Evolutionary conservation across 2,113 vertebrate species (phyloP).

Genomic region (Poeciliopsis turrubarensis): DNA sequence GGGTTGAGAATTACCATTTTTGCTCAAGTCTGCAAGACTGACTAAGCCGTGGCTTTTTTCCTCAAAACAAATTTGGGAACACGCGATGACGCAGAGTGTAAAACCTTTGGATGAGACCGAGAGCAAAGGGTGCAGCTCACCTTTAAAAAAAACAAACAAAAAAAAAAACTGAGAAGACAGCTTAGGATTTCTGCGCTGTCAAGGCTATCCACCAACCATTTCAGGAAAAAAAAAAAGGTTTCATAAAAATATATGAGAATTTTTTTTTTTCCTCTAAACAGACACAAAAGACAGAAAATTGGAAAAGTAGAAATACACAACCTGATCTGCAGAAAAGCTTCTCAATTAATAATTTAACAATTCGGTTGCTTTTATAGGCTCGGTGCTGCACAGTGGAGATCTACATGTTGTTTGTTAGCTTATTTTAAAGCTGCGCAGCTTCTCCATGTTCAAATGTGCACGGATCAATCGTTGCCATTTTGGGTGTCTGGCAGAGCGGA

Average conservation of each 20-base stretch:
- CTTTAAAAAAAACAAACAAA: too few relatives aligned
- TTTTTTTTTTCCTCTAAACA: neutral
- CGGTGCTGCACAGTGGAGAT: slow-evolving; percentile 5
- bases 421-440: slow-evolving; percentile 36
- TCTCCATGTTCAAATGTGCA: slow-evolving; percentile 61
- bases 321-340: slow-evolving; percentile 1
- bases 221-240: neutral
- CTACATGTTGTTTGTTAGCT: slow-evolving; percentile 37
- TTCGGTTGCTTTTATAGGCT: slow-evolving; percentile 10
- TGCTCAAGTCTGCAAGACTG: too few relatives aligned
- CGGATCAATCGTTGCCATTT: slow-evolving; percentile 65
- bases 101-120: too few relatives aligned
- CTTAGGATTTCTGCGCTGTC: neutral
- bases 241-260: neutral
- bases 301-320: neutral
- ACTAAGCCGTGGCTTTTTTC: too few relatives aligned
- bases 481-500: slow-evolving; percentile 41
- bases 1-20: too few relatives aligned
- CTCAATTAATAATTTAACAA: slow-evolving; percentile 21
- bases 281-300: too few relatives aligned
- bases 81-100: too few relatives aligned
- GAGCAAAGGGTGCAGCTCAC: too few relatives aligned
- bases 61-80: too few relatives aligned
- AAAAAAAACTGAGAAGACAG: too few relatives aligned
- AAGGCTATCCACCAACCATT: neutral